Evolutionary conservation across 2,888 invertebrate genomes (phyloP), one percentile per base, ranked within the genome.

Genomic region (Bombylius discolor): DNA sequence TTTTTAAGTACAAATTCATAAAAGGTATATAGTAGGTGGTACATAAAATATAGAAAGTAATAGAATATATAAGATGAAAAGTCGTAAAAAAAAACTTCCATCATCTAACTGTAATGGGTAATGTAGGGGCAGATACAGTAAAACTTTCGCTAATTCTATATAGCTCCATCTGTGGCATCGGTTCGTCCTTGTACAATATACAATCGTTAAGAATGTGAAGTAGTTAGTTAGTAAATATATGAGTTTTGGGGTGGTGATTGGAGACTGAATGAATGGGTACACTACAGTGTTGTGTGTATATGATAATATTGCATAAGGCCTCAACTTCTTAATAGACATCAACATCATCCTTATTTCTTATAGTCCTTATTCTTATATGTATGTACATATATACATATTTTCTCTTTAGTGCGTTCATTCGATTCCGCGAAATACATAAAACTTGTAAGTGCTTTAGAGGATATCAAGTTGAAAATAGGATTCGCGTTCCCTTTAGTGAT

Each of bases 21-120:
- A 59, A 59, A 59, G 59, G 57, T 59, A 59, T 57, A 52, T 56
- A n/a, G 57, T 6, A 6, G 36, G 9, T 36, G 9, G 57, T 54
- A 59, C 57, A 59, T 59, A 59, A 59, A 59, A 59, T 59, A 59
- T 59, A 59, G 59, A 59, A 59, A 59, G 59, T 57, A 59, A 59
- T 59, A 59, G 59, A 59, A 61, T 60, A 56, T 61, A 61, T 62
- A 58, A 61, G 62, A 61, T 59, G 61, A 59, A 58, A 62, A 62
- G 62, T 62, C 61, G 61, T 62, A 61, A 62, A 62, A 61, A 23
- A 23, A 36, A 36, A 8, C 9, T 36, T 36, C 36, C 36, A 36
- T 36, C 36, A 23, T 23, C 23, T 23, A 23, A 23, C 23, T 23
- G 23, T 23, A 23, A 23, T 23, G 23, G 23, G 23, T 23, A 23